These are phyloP conservation scores for Charanyca ferruginea DNA, from an alignment of 2,888 invertebrate genomes.

Conservation along the genomic window DNA sequence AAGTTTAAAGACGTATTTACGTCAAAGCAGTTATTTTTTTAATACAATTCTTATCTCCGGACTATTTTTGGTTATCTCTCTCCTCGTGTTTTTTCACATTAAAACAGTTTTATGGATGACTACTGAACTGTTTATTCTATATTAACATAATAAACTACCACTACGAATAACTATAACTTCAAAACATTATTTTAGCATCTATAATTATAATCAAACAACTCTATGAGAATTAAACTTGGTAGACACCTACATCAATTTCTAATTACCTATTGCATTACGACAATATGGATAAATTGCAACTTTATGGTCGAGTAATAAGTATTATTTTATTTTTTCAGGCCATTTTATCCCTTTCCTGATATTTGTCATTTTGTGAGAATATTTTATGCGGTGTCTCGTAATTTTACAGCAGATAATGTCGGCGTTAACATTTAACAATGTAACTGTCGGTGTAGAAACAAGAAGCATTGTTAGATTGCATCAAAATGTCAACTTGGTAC, in stretches of 20 bases:
- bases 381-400: background rate
- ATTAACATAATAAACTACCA: no score
- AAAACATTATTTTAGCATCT: no score
- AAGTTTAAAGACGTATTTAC: no score
- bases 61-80: constrained; percentile 17
- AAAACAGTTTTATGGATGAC: background rate
- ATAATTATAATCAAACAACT: no score
- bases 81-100: background rate
- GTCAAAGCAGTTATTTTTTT: background rate
- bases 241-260: no score
- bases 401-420: constrained; percentile 15
- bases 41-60: constrained; percentile 3
- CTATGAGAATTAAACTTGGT: no score
- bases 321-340: background rate
- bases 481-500: constrained; percentile 35
- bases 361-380: background rate
- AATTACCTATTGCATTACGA: no score
- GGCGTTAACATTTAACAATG: constrained; percentile 35
- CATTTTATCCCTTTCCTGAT: background rate
- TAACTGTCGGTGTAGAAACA: constrained; percentile 18
- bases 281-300: no score
- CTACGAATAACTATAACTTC: no score
- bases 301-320: no score
- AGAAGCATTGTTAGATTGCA: constrained; percentile 35
- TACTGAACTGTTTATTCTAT: no score